Conservation (phyloP, 1,140 invertebrate species). For the Apis mellifera region Amel_HAv3.1 CM009937.2:629501-630000, state of each 20-base stretch:
- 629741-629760: not conserved
- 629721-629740: no score
- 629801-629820: not conserved
- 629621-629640: not conserved
- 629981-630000: not conserved
- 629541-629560: not conserved
- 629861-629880: no score
- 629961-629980: not conserved
- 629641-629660: not conserved
- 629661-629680: not conserved
- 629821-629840: not conserved
- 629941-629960: no score
- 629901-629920: no score
- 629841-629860: no score
- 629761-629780: no score
- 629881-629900: no score
- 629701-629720: not conserved
- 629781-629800: not conserved
- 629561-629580: slow-evolving; percentile 5
- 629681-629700: not conserved
- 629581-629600: slow-evolving; percentile 35
- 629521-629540: not conserved
- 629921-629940: no score
- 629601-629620: slow-evolving; percentile 6
- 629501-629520: not conserved